Base-by-base conservation (phyloP, 2,797 vertebrate genomes). In the Micrastur ruficollis region DNA sequence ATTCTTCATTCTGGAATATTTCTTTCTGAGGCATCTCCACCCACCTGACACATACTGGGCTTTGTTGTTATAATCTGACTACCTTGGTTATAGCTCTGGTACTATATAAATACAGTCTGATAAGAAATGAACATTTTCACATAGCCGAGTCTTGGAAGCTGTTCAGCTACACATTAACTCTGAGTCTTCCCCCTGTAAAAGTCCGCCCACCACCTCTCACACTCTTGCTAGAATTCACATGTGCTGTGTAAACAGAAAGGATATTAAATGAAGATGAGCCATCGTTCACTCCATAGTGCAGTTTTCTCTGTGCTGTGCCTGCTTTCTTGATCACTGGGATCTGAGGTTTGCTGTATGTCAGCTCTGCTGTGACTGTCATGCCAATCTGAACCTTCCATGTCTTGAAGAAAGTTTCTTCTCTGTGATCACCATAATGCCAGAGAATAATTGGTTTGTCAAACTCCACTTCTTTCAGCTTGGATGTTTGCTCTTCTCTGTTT, bases 191-290 rank as follows among this genome's bases (percentile, higher is more conserved):
- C 23, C 17, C 55, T 46, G 15, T 11, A 85, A 27, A 90, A 79
- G 29, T 47, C 58, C 12, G 59, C 44, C 63, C 29, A 62, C 34
- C 62, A 47, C 22, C 59, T 62, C 61, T 78, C 55, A 52, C 14
- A 23, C 23, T 75, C 23, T 71, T 72, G n/a, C 66, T 63, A 44
- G 59, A 61, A 84, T 61, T 83, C 36, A 38, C 36, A 46, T 12
- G 38, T n/a, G 47, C 44, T 63, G 40, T 50, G 46, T 36, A 74
- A 83, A 66, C 44, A 65, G 31, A 61, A 97, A 98, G 97, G 97
- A 98, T 98, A 98, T 98, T 98, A 99, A 83, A 98, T 96, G 66
- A 96, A 18, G 98, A 98, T 22, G 98, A 98, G 47, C 98, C 97
- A 11, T 99, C 97, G 3, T 81, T 91, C 93, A 98, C 95, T 49